Conservation (phyloP, 1,140 invertebrate genomes). For the Meloidogyne chitwoodi region DNA sequence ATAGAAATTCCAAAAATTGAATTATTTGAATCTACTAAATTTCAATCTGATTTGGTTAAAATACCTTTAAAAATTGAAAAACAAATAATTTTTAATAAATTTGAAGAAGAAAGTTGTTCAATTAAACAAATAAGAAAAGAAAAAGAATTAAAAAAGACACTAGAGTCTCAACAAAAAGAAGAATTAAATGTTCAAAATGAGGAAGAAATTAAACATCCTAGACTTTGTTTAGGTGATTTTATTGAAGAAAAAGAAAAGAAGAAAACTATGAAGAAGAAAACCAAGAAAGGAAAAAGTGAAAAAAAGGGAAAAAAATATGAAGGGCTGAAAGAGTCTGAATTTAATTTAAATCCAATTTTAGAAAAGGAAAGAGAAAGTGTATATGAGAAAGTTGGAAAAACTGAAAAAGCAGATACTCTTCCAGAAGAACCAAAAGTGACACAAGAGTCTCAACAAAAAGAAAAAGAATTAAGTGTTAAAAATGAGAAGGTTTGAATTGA, state of each 20-base stretch:
- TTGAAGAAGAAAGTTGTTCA: too few relatives aligned
- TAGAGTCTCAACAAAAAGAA: background rate
- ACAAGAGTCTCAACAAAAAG: background rate
- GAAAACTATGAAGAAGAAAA: background rate
- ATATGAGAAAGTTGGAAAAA: too few relatives aligned
- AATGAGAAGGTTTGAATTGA: background rate
- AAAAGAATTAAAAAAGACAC: background rate
- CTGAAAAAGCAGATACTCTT: too few relatives aligned
- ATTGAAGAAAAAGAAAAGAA: background rate
- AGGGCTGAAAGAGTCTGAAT: too few relatives aligned
- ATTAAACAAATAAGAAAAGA: background rate
- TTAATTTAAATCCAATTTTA: too few relatives aligned
- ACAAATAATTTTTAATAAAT: too few relatives aligned
- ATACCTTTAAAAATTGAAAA: background rate
- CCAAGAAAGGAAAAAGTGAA: background rate
- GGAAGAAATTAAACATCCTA: conserved; percentile 11
- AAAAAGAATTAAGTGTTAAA: background rate
- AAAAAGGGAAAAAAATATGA: background rate
- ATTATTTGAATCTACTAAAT: background rate
- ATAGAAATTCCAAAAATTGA: background rate
- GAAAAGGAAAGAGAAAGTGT: too few relatives aligned
- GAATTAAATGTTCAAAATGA: too few relatives aligned
- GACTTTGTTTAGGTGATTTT: conserved; percentile 7
- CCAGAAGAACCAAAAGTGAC: too few relatives aligned
- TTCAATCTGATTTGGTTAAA: too few relatives aligned